Base-by-base conservation (phyloP, 2,797 vertebrate genomes). In the Sus cebifrons region DNA sequence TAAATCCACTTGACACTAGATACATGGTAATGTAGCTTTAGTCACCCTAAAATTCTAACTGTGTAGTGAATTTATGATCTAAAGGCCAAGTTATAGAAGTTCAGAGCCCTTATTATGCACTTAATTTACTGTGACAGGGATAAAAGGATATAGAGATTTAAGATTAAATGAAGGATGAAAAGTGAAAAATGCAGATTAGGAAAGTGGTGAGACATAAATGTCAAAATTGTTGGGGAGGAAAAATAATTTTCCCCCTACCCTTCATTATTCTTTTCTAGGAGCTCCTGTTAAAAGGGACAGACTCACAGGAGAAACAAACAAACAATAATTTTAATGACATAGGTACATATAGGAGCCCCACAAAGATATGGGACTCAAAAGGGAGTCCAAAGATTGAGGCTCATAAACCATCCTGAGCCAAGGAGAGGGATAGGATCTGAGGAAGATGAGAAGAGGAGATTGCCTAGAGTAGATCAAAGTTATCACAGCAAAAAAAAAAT, bases 111-210 rank as follows among this genome's bases (percentile, higher is more conserved):
- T 77, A 73, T 88, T 91, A 49, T 62, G 17, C 10, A 79, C n/a
- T 82, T 82, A 44, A 74, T 83, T 89, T 97, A 14, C 71, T 71
- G 17, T 62, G 62, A 95, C 65, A 94, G 27, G 68, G 17, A 93
- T 88, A 73, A 78, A 81, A 56, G 25, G 83, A 92, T 86, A 83
- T n/a, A 87, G 81, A 68, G 52, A 36, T 62, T 52, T 94, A 81
- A 93, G 64, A 88, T 52, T 56, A 92, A 92, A 70, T 58, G 68
- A 94, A 67, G 62, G 60, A 54, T 81, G 67, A 93, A 94, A 92
- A 86, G 49, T 81, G 62, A 93, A 94, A 92, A 86, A 91, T 68
- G 29, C 44, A 85, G 25, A 65, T 86, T 67, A 89, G 70, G 44
- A 62, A 95, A 84, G 52, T 60, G 44, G 27, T 77, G 20, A 75